phyloP scores from a whole-genome alignment of 92 coral and sea anemone genomes.

The Siderastrea siderea region DNA sequence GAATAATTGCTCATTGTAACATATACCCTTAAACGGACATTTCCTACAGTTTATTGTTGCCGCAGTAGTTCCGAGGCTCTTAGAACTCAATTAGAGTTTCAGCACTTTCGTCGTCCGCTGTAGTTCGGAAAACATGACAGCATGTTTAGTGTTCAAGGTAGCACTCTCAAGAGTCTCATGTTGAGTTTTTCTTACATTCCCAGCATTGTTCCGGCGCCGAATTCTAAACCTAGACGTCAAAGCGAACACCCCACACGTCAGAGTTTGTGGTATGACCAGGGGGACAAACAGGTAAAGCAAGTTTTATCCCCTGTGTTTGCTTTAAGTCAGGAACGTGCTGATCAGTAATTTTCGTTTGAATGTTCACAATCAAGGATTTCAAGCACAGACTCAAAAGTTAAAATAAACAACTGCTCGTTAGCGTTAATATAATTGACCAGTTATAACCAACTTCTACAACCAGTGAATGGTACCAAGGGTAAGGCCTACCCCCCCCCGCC shows the following conservation, averaged over 20 bases:
- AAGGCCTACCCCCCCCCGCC: too few relatives aligned
- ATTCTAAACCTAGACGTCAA: slow-evolving; percentile 24
- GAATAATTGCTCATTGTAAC: too few relatives aligned
- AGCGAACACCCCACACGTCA: slow-evolving; percentile 9
- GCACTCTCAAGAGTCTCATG: not conserved
- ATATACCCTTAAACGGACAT: too few relatives aligned
- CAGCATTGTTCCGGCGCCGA: slow-evolving; percentile 8
- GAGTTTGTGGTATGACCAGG: slow-evolving; percentile 68
- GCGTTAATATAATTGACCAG: not conserved
- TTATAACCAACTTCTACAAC: too few relatives aligned
- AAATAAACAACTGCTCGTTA: not conserved
- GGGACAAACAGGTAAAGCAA: slow-evolving; percentile 10
- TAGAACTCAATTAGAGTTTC: too few relatives aligned
- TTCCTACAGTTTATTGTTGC: too few relatives aligned
- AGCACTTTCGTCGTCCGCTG: too few relatives aligned
- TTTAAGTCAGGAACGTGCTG: not conserved
- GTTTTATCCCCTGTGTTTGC: too few relatives aligned
- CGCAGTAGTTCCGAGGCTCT: too few relatives aligned
- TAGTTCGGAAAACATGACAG: not conserved
- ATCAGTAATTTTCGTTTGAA: not conserved
- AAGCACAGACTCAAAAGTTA: not conserved
- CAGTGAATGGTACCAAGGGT: too few relatives aligned
- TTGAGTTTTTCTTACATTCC: not conserved
- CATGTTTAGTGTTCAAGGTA: not conserved
- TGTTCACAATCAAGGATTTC: not conserved